A percentile compares a stretch with the other conserved stretches of the same genome.
Conservation (phyloP, 2,888 invertebrate genomes). For the Mamestra brassicae region DNA sequence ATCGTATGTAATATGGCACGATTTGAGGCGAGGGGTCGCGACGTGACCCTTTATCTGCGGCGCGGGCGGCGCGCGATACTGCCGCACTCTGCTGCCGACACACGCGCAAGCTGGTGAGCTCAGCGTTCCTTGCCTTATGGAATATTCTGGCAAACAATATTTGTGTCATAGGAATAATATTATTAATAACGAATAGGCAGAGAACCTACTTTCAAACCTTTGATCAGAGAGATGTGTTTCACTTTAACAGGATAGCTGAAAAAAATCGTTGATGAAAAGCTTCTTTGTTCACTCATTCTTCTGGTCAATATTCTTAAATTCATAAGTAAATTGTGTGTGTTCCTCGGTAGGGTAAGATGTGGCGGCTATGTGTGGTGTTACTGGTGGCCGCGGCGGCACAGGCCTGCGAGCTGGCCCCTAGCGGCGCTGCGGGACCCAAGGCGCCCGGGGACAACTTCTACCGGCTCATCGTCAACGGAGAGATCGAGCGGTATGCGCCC, state of each 20-base stretch:
- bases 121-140: constrained; percentile 10
- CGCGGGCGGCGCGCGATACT: constrained; percentile 38
- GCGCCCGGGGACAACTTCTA: constrained; percentile 97
- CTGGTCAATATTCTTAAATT: not conserved
- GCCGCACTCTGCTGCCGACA: constrained; percentile 54
- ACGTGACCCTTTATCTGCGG: constrained; percentile 63
- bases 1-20: constrained; percentile 36
- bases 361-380: constrained; percentile 59
- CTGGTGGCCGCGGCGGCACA: constrained; percentile 63
- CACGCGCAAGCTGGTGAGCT: constrained; percentile 57
- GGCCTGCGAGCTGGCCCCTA: constrained; percentile 86
- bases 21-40: constrained; percentile 58
- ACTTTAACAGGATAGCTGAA: not conserved
- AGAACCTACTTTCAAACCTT: not conserved
- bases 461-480: constrained; percentile 94
- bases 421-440: constrained; percentile 80
- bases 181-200: not conserved
- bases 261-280: not conserved
- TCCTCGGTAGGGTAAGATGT: constrained; percentile 40
- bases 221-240: not conserved
- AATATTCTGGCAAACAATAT: constrained; percentile 35
- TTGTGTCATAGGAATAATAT: not conserved
- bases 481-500: constrained; percentile 95
- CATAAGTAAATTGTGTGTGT: not conserved
- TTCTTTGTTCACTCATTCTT: not conserved